Conservation (phyloP, 2,797 vertebrate species). For the Labeo calbasu region DNA sequence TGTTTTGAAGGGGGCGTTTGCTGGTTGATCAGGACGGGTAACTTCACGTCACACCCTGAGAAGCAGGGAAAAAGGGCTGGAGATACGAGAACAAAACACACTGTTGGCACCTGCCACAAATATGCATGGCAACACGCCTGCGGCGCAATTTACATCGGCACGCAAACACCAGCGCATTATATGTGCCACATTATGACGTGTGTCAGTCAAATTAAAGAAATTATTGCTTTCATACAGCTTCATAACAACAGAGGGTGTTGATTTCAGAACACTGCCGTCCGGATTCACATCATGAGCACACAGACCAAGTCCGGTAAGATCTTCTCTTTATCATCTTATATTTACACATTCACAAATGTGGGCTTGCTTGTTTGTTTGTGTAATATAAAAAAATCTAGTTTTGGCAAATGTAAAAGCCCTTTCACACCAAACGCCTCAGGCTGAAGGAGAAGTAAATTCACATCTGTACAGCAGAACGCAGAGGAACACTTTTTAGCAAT, state of each 20-base stretch:
- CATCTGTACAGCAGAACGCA: too few relatives aligned
- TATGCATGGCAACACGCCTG: constrained; percentile 32
- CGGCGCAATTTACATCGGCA: background rate
- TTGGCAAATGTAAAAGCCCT: too few relatives aligned
- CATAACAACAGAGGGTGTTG: background rate
- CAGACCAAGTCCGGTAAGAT: constrained; percentile 31
- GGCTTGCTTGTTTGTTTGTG: too few relatives aligned
- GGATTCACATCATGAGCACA: background rate
- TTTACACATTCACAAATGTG: too few relatives aligned
- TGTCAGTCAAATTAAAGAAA: background rate
- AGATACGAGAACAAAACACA: constrained; percentile 7
- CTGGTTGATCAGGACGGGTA: constrained; percentile 43
- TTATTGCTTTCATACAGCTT: background rate
- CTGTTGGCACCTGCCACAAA: constrained; percentile 12
- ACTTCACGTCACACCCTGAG: constrained; percentile 51
- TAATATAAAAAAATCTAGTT: too few relatives aligned
- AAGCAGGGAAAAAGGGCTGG: background rate
- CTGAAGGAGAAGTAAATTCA: too few relatives aligned
- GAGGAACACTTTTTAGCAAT: too few relatives aligned
- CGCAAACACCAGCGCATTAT: too few relatives aligned
- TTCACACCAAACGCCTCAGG: too few relatives aligned
- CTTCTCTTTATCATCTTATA: background rate
- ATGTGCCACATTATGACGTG: background rate
- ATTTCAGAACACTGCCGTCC: background rate
- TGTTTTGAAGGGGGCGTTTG: constrained; percentile 32